Evolutionary conservation across 2,797 vertebrate genomes (phyloP), one percentile per base, ranked within the genome.

Genomic region (Erethizon dorsatum): DNA sequence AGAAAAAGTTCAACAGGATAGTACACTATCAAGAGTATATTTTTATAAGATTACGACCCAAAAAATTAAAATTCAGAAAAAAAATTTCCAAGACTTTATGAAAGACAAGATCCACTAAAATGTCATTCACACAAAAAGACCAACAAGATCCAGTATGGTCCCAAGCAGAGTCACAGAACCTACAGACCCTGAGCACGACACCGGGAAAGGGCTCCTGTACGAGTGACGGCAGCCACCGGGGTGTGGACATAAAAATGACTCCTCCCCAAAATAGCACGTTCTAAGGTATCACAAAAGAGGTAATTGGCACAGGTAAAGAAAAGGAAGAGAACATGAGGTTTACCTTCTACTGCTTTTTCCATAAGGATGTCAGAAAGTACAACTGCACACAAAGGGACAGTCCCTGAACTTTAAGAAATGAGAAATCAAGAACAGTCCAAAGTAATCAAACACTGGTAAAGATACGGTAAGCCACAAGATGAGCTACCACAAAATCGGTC

Each of bases 21-120:
- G 37, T 9, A 86, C 22, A 67, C 83, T 79, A 45, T 31, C 85
- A 37, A 45, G 28, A 84, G 57, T 26, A 12, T 28, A 75, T 65
- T 90, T 91, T 69, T 87, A 20, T 69, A 90, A 89, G 59, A 94
- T 24, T 71, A 93, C 8, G 91, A 95, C 31, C 52, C 77, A 92
- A 94, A 97, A 80, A 80, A 73, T 20, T 65, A 84, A 92, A 96
- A 89, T 94, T 92, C 83, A 67, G 50, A 71, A 84, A 96, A 95
- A 50, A 90, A 78, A 31, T 80, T 84, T 82, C n/a, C 54, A 84
- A 47, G 56, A 90, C 61, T 83, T 73, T 65, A 83, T 77, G 75
- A 93, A 94, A 95, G 45, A 59, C 73, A 61, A 83, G 71, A 94
- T 1, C 90, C n/a, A 86, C 5, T 54, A 59, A 83, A 65, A 92